Base-by-base conservation (phyloP, 2,113 vertebrate species). In the Pomatostomus ruficeps region DNA sequence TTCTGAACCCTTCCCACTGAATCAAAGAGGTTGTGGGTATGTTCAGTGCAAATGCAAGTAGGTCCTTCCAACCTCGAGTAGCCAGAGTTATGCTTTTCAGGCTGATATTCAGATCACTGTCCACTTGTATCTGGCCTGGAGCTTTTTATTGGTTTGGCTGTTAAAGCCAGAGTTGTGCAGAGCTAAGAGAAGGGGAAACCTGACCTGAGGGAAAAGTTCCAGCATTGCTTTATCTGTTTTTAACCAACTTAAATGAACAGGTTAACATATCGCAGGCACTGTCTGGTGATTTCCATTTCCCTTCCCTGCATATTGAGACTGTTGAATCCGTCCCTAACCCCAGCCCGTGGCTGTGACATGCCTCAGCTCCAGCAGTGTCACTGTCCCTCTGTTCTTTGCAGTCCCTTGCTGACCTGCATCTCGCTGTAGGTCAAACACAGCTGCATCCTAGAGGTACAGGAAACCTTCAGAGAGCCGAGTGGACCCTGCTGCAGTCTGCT, bases 241-340 rank as follows among this genome's bases (percentile, higher is more conserved):
- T 70, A 89, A 66, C 43, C 28, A 57, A 48, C 43, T 18, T 33
- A 77, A 93, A 24, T 38, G 1, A 87, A 63, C 7, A 18, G 67
- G n/a, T 21, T 33, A 79, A 42, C 4, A 12, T 78, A 25, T 87
- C 19, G 7, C 48, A 63, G 36, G 43, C 3, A 1, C 18, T 45
- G 24, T 43, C 48, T 82, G n/a, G 45, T 7, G 8, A 51, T 70
- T 88, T 62, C 62, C 23, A 19, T 83, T 81, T 94, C 62, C 25
- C 31, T 75, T 62, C 26, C 10, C 10, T 0, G 2, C 3, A 4
- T 42, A 48, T 1, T 14, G 42, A 58, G 48, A 9, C 54, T 73
- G 22, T 46, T 55, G 90, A 75, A 65, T 33, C 78, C 73, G 28
- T 45, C 59, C 23, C 13, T 54, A 49, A 42, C 38, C 63, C 33